A percentile compares a stretch with the other conserved stretches of the same genome.
Conservation (phyloP, 2,888 invertebrate genomes). For the Unio pictorum region DNA sequence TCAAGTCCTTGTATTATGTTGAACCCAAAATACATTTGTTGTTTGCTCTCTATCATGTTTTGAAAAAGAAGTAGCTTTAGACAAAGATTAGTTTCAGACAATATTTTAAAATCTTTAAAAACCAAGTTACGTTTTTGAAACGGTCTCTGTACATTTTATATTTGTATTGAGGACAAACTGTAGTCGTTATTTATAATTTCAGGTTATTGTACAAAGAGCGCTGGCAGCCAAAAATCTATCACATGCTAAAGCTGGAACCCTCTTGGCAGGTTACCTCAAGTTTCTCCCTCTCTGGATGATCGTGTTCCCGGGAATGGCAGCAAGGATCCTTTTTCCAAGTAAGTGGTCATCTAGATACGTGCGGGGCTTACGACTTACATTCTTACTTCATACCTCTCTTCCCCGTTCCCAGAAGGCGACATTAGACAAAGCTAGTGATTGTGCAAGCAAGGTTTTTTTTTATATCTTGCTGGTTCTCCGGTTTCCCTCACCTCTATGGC, state of each 20-base stretch:
- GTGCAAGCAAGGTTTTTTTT: too few species aligned
- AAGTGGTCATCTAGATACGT: constrained; percentile 14
- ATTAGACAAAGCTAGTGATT: too few species aligned
- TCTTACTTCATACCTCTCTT: too few species aligned
- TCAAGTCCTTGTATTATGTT: too few species aligned
- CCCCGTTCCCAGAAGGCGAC: too few species aligned
- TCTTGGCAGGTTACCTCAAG: constrained; percentile 73
- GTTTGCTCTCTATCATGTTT: too few species aligned
- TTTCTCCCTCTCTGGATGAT: constrained; percentile 73
- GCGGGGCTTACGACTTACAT: too few species aligned
- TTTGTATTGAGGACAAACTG: neutral
- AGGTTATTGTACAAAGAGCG: constrained; percentile 75
- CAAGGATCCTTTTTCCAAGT: constrained; percentile 73
- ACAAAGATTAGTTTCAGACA: too few species aligned
- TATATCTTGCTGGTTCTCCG: too few species aligned
- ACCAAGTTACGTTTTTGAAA: neutral
- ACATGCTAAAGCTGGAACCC: constrained; percentile 73
- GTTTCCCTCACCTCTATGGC: too few species aligned
- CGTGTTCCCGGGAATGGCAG: constrained; percentile 73
- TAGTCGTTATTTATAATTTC: constrained; percentile 10
- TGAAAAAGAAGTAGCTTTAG: too few species aligned
- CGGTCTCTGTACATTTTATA: neutral
- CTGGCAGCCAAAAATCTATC: constrained; percentile 73
- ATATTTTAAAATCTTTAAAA: neutral
- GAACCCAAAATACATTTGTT: too few species aligned